Base-by-base conservation (phyloP, 2,888 invertebrate species). In the Cinara cedri region DNA sequence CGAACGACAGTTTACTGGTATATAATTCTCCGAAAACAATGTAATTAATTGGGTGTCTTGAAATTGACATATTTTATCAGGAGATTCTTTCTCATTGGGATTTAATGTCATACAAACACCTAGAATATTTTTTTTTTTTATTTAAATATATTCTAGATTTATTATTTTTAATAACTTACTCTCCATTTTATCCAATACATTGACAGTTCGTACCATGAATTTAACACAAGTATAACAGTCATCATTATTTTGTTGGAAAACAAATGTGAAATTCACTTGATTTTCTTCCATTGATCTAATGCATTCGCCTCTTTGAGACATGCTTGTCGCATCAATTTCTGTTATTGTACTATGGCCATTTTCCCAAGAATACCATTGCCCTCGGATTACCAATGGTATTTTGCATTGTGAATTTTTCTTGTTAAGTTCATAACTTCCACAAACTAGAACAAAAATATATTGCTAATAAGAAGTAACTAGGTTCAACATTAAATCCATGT, bases 301-400 rank as follows among this genome's bases (percentile, higher is more conserved):
- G 85, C 94, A 95, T 81, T 87, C 86, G 63, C 95, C 95, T 84
- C 90, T 89, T 83, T 88, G 88, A 11, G 91, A 90, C 93, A 96
- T 94, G 60, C 90, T 89, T 81, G 90, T 90, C 0, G 92, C 92
- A 86, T 95, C 92, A 74, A 96, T 91, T 84, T 93, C 92, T 0
- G 95, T 95, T 66, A 91, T 88, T 0, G 94, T 94, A 84, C 94
- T 93, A 83, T 89, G 88, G 13, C 94, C 94, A 87, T 91, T 91
- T 88, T 96, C 96, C 89, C 94, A 92, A 3, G 95, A 95, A 86
- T 95, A 96, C 96, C 96, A 96, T 49, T 93, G 90, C 81, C 95
- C 96, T 84, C 94, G 89, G 70, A 96, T 86, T 65, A 93, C 91
- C 82, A 90, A 85, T 44, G 96, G 95, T 84, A 96, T 93, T 42